Conservation (phyloP, 2,797 vertebrate species). For the Hippopotamyrus pictus region DNA sequence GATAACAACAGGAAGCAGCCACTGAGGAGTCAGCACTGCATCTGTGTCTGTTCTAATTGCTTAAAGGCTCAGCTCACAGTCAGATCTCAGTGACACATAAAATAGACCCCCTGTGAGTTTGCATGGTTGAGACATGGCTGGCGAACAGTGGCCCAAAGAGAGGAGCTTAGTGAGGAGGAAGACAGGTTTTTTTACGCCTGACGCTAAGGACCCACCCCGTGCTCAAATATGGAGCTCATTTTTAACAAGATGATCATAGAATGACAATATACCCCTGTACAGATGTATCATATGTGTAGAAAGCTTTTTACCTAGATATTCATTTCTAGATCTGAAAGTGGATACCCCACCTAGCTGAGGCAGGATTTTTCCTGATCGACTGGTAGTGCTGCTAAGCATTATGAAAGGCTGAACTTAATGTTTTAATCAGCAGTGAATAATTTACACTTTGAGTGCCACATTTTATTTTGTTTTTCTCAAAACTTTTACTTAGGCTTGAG, state of each 20-base stretch:
- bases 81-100: not conserved
- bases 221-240: not conserved
- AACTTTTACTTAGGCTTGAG: not conserved
- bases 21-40: not conserved
- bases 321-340: not conserved
- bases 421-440: conserved; percentile 3
- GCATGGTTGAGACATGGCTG: not conserved
- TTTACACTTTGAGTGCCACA: not conserved
- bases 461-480: not conserved
- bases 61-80: not conserved
- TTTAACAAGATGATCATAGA: not conserved
- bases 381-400: not conserved
- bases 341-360: not conserved
- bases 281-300: not conserved
- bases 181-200: not conserved
- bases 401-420: not conserved
- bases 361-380: not conserved
- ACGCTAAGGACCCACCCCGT: not conserved
- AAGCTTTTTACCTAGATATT: not conserved
- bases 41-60: not conserved
- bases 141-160: not conserved
- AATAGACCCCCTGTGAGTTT: not conserved
- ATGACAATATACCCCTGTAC: not conserved
- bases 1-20: not conserved
- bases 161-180: not conserved